Percentiles rank a stretch among this genome's conserved stretches.
Conservation (phyloP, 2,797 vertebrate genomes). For the Sebastes oblongus region DNA sequence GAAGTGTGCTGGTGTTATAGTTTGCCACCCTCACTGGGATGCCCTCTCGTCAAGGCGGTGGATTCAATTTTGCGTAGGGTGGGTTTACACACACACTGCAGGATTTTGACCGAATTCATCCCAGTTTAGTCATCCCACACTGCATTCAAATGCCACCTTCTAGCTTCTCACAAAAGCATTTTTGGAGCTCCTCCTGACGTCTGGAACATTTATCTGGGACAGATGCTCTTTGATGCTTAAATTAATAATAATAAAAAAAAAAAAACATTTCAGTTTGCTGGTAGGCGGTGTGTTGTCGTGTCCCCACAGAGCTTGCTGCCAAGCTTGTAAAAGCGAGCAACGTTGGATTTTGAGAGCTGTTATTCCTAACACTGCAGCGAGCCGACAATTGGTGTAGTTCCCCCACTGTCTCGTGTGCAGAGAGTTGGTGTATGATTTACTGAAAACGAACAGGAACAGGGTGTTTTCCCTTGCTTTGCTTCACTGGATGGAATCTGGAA, state of each 20-base stretch:
- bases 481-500: slow-evolving; percentile 19
- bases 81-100: not conserved
- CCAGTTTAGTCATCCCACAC: slow-evolving; percentile 11
- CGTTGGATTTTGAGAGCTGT: slow-evolving; percentile 25
- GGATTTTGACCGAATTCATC: slow-evolving; percentile 23
- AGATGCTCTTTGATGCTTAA: slow-evolving; percentile 34
- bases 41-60: slow-evolving; percentile 3
- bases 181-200: not conserved
- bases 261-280: slow-evolving; percentile 2
- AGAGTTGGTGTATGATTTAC: slow-evolving; percentile 14
- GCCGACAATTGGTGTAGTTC: slow-evolving; percentile 19
- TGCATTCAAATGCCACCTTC: slow-evolving; percentile 14
- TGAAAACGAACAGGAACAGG: slow-evolving; percentile 31
- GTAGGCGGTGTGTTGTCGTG: slow-evolving; percentile 6
- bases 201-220: slow-evolving; percentile 25
- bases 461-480: slow-evolving; percentile 22
- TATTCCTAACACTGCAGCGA: slow-evolving; percentile 31
- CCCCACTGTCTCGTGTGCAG: not conserved
- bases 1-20: not conserved
- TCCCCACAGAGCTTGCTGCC: slow-evolving; percentile 23
- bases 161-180: not conserved
- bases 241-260: slow-evolving; percentile 11
- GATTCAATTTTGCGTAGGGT: slow-evolving; percentile 17
- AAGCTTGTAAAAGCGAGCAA: slow-evolving; percentile 37
- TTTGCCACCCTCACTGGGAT: slow-evolving; percentile 5